These are phyloP conservation scores for Turritopsis rubra DNA, from an alignment of 30 jellyfish, hydroid and myxozoan species.

Conservation along the genomic window DNA sequence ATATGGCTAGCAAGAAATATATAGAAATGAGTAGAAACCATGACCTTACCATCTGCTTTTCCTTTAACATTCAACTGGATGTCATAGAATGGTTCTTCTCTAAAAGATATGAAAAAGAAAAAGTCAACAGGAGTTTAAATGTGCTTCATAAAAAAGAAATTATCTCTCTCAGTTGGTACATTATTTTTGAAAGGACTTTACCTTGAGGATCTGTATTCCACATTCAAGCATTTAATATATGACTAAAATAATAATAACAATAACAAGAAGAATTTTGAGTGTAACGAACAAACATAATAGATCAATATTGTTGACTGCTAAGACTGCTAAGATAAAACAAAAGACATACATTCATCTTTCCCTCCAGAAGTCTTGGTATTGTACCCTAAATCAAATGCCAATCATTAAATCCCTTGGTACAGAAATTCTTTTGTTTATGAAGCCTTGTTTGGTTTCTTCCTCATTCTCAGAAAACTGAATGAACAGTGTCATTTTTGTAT, in stretches of 20 bases:
- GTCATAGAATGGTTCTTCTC: constrained; percentile 93
- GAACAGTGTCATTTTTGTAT: too few species aligned
- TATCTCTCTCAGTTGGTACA: background rate
- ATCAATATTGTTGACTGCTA: background rate
- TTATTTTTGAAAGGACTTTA: background rate
- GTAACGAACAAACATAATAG: background rate
- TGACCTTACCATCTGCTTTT: constrained; percentile 62
- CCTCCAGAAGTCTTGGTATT: constrained; percentile 85
- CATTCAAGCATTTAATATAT: constrained; percentile 81
- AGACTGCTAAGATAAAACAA: background rate
- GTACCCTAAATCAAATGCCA: constrained; percentile 69
- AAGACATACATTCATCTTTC: constrained; percentile 74
- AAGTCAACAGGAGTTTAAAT: too few species aligned
- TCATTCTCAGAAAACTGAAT: too few species aligned
- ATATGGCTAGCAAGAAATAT: background rate
- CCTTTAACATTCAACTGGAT: constrained; percentile 92
- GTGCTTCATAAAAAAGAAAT: background rate
- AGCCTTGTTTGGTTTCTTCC: background rate
- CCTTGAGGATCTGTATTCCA: constrained; percentile 84
- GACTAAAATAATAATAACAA: constrained; percentile 45
- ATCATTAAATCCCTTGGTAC: too few species aligned
- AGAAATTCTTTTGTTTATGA: background rate
- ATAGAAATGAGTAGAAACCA: background rate
- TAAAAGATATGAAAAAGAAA: constrained; percentile 4
- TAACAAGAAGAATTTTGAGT: background rate